Percentiles rank a stretch among this genome's conserved stretches.
phyloP scores from a whole-genome alignment of 2,888 invertebrate species.

The Biston stratarius region DNA sequence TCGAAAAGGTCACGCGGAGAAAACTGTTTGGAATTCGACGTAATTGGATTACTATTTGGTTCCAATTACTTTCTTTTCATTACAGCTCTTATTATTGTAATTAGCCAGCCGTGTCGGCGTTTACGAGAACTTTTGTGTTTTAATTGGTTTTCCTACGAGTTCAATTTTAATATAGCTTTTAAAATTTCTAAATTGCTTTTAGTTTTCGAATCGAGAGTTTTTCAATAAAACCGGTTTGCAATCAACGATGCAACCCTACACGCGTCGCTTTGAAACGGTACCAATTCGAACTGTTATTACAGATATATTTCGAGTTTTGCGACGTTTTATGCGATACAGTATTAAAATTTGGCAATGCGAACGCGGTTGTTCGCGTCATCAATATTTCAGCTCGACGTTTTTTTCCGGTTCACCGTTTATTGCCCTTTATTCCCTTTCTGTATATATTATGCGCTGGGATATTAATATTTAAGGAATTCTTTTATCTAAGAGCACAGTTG shows the following conservation, averaged over 20 bases:
- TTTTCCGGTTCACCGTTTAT: conserved; percentile 42
- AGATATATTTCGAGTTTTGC: conserved; percentile 22
- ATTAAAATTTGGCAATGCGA: conserved; percentile 16
- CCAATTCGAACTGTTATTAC: conserved; percentile 27
- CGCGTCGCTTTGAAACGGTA: conserved; percentile 5
- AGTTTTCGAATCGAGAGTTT: conserved; percentile 27
- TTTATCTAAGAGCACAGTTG: conserved; percentile 28
- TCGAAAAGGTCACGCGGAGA: conserved; percentile 35
- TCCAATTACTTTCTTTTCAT: conserved; percentile 43
- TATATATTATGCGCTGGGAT: conserved; percentile 35
- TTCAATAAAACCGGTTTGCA: conserved; percentile 20
- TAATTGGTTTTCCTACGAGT: conserved; percentile 29
- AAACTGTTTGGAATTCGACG: conserved; percentile 34
- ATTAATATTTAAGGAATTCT: conserved; percentile 52
- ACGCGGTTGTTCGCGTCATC: conserved; percentile 34
- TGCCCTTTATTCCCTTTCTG: conserved; percentile 38
- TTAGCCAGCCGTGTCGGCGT: conserved; percentile 34
- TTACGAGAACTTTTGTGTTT: conserved; percentile 27
- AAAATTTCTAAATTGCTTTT: conserved; percentile 24
- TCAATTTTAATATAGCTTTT: conserved; percentile 30
- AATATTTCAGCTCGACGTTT: conserved; percentile 43
- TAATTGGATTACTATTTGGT: conserved; percentile 43
- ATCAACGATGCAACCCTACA: conserved; percentile 25
- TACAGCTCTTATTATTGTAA: conserved; percentile 37
- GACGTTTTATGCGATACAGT: conserved; percentile 36